Evolutionary conservation across 2,113 vertebrate genomes (phyloP), one percentile per base, ranked within the genome.

Genomic region (Gavia stellata): DNA sequence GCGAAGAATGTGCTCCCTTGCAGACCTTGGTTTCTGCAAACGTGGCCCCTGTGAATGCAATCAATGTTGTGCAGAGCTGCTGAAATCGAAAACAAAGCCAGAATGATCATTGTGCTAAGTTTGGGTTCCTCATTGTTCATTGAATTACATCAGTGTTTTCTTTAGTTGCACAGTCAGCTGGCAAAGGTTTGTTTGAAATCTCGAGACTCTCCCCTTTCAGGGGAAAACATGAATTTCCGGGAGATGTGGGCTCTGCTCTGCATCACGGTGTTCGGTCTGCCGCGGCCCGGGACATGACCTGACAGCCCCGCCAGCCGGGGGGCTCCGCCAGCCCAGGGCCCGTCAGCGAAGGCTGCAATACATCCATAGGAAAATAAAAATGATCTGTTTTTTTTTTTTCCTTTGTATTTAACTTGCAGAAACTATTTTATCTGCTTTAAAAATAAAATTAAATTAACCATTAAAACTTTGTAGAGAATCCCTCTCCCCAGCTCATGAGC

Each of bases 111-210:
- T 96, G 96, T 96, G 96, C 96, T 97, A 96, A 96, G 93, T 97
- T 94, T 96, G 94, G 93, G 79, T 42, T 93, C 93, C 93, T 93
- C 93, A 94, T 97, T 96, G 96, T 96, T 90, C 87, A 6, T 24
- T 83, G 94, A 86, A 93, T 94, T 94, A 92, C 90, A 93, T 92
- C 94, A 96, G 85, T 96, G 96, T 95, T 96, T 96, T 96, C 93
- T 94, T 94, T 96, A 97, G 94, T 90, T 96, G 96, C 94, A 94
- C 85, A 96, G 96, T 96, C 96, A 96, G 94, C 92, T 96, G 94
- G 94, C 96, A 93, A 65, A 95, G 93, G 82, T 68, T 77, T 73
- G 85, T 72, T 68, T 96, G 96, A 88, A 90, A 94, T 94, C 96
- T 96, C 78, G 79, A 96, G 96, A 50, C 88, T 90, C 75, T 91